Base-by-base conservation (phyloP, 2,888 invertebrate species). In the Nymphalis urticae region DNA sequence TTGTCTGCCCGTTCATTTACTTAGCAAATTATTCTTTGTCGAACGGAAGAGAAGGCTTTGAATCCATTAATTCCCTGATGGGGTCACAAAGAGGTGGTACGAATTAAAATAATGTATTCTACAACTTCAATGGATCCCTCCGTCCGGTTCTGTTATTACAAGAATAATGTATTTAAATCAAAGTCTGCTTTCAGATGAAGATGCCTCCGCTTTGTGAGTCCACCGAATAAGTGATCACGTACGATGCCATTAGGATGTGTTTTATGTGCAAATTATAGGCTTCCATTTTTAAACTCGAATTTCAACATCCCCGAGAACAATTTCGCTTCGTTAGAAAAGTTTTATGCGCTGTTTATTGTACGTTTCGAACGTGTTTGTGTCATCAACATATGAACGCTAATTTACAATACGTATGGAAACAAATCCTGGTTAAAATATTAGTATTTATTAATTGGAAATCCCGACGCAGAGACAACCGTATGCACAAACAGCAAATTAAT, bases 31-130 rank as follows among this genome's bases (percentile, higher is more conserved):
- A 92, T 92, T 92, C 92, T 92, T 92, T 92, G 91, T 91, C 85
- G 85, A 89, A 88, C 91, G 91, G 90, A 90, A 90, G 89, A 89
- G 91, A 87, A 88, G 88, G 86, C 88, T 92, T 91, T 92, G 92
- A 91, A 91, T 92, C 90, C 92, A 92, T 92, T 92, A 91, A 92
- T 91, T 87, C 88, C 79, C 80, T 85, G 90, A 90, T 86, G 89
- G 91, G 91, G 89, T 91, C 92, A 89, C 90, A 89, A 89, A 90
- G 90, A 91, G 91, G 90, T 91, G 88, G 89, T 89, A 85, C 87
- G 85, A 91, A 91, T 92, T 92, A 91, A 92, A 90, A 92, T 92
- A 92, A 92, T 92, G 88, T 91, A 92, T 92, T 92, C 92, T 90
- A 86, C 87, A 80, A 90, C 88, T 91, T 91, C 89, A 91, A 92